Percentiles rank a stretch among this genome's conserved stretches.
phyloP scores from a whole-genome alignment of 2,113 vertebrate genomes.

The Datnioides undecimradiatus region DNA sequence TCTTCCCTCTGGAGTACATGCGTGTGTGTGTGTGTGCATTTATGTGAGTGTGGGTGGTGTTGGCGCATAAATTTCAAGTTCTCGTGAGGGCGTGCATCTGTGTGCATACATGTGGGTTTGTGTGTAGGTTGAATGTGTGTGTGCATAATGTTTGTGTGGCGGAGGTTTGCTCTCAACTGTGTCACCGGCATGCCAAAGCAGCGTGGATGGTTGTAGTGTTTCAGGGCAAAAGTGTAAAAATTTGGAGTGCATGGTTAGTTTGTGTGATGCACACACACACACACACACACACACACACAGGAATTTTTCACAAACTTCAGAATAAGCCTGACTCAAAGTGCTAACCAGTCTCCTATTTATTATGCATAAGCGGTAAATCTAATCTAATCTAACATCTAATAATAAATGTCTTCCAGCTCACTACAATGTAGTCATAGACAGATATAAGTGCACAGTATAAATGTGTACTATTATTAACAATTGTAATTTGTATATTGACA shows the following conservation, averaged over 20 bases:
- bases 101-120: slow-evolving; percentile 4
- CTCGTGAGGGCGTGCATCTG: slow-evolving; percentile 2
- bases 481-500: no score
- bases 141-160: not conserved
- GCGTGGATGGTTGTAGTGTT: not conserved
- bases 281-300: no score
- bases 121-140: not conserved
- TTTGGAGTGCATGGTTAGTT: not conserved
- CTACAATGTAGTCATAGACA: not conserved
- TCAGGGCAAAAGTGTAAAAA: slow-evolving; percentile 1
- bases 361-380: not conserved
- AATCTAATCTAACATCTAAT: no score
- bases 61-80: slow-evolving; percentile 15
- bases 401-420: not conserved
- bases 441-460: not conserved
- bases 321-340: not conserved
- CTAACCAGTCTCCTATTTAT: not conserved
- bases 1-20: slow-evolving; percentile 33
- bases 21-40: slow-evolving; percentile 1
- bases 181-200: slow-evolving; percentile 7
- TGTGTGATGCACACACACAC: not conserved
- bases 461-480: not conserved
- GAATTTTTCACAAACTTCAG: not conserved
- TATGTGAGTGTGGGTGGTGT: slow-evolving; percentile 21
- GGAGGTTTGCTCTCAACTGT: not conserved